Base-by-base conservation (phyloP, 2,113 vertebrate genomes). In the Macquaria australasica region DNA sequence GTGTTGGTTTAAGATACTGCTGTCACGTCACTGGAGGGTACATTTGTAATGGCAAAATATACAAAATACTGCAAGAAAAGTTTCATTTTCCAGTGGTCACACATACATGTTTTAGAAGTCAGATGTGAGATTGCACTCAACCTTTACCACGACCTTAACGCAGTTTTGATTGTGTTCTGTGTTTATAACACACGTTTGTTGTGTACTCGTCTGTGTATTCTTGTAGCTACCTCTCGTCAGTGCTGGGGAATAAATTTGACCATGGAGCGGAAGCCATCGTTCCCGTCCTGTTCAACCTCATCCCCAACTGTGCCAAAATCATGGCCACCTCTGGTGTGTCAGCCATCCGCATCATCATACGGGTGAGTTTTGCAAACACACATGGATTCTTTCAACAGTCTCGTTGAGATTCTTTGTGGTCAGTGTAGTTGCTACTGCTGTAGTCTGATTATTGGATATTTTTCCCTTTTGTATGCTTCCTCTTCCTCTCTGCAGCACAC, bases 241-340 rank as follows among this genome's bases (percentile, higher is more conserved):
- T 98, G 90, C 83, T 99, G 94, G 98, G 97, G 81, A 99, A 99
- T 93, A 99, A 97, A 88, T 99, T 98, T 91, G 98, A 99, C 92
- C 98, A 99, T 76, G 98, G 97, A 62, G 98, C 98, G 10, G 98
- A 99, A 94, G 97, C 96, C 84, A 99, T 99, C 50, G 97, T 99
- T 86, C 98, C 98, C 68, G 97, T 97, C 20, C 96, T 99, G 84
- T 99, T 99, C 93, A 99, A 99, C 91, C 97, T 99, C 91, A 97
- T 99, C 90, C 98, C 98, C 85, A 99, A 99, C 92, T 98, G 97
- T 92, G 97, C 98, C 93, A 99, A 99, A 96, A 95, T 99, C 88
- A 99, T 99, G 98, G 97, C 98, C 64, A 97, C 96, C 34, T 99
- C 98, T 4, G 98, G 98, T 20, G 98, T 97, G 0, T 97, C 96